These are phyloP conservation scores for Ceratotherium simum DNA, from an alignment of 2,113 vertebrate genomes.

Conservation along the genomic window DNA sequence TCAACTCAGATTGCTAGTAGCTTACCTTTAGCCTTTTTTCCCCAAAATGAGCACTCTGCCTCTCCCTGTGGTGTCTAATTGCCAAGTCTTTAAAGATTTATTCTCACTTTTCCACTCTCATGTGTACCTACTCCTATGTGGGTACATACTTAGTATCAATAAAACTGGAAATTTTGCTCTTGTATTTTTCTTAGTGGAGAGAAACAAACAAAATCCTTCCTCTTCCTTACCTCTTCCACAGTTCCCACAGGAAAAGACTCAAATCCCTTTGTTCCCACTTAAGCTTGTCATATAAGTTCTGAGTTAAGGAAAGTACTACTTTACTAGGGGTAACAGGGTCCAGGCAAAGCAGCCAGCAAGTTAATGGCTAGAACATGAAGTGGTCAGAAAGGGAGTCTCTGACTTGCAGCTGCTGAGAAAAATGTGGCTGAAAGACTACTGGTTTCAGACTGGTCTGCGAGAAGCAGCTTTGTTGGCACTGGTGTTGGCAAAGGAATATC, in stretches of 20 bases:
- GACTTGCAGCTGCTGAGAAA: not conserved
- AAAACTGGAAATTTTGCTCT: not conserved
- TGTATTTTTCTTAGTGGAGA: not conserved
- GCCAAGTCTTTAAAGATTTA: not conserved
- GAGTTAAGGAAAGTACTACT: not conserved
- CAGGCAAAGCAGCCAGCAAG: not conserved
- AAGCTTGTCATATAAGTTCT: not conserved
- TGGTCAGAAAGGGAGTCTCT: not conserved
- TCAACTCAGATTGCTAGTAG: not conserved
- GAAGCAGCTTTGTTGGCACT: not conserved
- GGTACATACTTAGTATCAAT: not conserved
- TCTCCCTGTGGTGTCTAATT: not conserved
- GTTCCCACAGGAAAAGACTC: not conserved
- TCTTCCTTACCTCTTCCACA: not conserved
- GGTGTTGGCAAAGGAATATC: slow-evolving; percentile 3
- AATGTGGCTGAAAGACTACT: not conserved
- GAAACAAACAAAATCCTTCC: not conserved
- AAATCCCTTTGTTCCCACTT: not conserved
- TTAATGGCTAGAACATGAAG: not conserved
- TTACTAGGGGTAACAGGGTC: not conserved
- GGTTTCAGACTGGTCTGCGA: not conserved
- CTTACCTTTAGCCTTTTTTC: not conserved
- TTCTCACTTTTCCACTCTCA: not conserved
- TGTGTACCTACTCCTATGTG: not conserved
- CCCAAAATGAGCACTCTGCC: not conserved